Evolutionary conservation across 2,888 invertebrate genomes (phyloP).

Genomic region (Prenolepis imparis): DNA sequence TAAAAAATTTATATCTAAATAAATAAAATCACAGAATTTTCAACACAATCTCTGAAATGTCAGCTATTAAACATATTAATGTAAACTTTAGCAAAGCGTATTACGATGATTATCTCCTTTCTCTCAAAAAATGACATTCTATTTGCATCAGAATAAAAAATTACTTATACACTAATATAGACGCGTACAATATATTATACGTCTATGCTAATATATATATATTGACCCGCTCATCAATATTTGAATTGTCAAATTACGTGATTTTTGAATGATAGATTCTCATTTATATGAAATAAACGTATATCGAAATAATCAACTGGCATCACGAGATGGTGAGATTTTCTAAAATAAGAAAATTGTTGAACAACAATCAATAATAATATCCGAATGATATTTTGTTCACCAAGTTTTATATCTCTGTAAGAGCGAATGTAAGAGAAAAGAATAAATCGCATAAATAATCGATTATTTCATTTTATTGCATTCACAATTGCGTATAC

Average conservation of each 20-base stretch:
- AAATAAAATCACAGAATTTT: neutral
- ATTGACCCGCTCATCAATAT: neutral
- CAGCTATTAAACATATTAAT: neutral
- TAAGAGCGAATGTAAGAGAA: neutral
- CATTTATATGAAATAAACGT: neutral
- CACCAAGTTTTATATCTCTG: too few relatives aligned
- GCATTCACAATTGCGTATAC: slow-evolving; percentile 70
- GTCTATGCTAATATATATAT: too few relatives aligned
- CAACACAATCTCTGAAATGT: neutral
- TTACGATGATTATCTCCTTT: too few relatives aligned
- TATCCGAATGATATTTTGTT: neutral
- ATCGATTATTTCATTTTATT: slow-evolving; percentile 73
- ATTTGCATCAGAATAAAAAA: neutral
- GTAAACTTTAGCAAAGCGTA: neutral
- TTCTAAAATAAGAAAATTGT: neutral
- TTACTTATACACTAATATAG: neutral
- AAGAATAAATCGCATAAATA: neutral
- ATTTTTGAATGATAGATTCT: neutral
- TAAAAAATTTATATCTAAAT: neutral
- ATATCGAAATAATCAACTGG: neutral
- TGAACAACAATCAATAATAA: neutral
- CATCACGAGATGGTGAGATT: neutral
- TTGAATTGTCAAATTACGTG: neutral
- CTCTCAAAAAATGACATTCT: too few relatives aligned
- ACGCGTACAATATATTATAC: too few relatives aligned